A percentile compares a stretch with the other conserved stretches of the same genome.
Conservation (phyloP, 2,797 vertebrate genomes). For the Paramormyrops hopkinsi region DNA sequence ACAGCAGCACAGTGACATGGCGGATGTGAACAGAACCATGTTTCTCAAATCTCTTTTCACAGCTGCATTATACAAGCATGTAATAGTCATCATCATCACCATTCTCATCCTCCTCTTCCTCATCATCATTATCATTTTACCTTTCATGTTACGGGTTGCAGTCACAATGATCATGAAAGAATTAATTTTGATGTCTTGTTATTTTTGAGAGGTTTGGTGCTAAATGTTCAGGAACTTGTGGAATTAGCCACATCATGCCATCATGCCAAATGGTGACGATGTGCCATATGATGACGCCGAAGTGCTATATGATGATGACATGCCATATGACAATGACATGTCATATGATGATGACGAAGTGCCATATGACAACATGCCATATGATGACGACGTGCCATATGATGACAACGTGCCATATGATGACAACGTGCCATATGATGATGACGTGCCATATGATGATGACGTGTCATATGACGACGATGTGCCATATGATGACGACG, state of each 20-base stretch:
- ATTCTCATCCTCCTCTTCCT: not conserved
- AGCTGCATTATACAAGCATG: not conserved
- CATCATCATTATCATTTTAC: not conserved
- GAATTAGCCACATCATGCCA: not conserved
- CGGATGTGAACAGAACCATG: not conserved
- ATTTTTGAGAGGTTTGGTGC: not conserved
- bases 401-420: too few species aligned
- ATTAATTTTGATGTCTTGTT: not conserved
- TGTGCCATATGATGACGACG: too few species aligned
- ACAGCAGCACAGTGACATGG: not conserved
- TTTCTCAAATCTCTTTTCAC: not conserved
- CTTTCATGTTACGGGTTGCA: not conserved
- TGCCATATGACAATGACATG: too few species aligned
- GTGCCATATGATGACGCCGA: too few species aligned
- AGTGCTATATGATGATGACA: too few species aligned
- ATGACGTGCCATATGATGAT: too few species aligned
- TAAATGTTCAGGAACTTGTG: not conserved
- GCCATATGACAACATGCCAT: too few species aligned
- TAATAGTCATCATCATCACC: not conserved
- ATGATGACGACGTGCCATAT: too few species aligned
- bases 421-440: too few species aligned
- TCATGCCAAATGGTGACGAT: not conserved
- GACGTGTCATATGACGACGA: too few species aligned
- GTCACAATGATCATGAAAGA: not conserved
- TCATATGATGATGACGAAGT: too few species aligned